Conservation (phyloP, 53 echinoderm and acorn worm species). For the Stichopus horrens region DNA sequence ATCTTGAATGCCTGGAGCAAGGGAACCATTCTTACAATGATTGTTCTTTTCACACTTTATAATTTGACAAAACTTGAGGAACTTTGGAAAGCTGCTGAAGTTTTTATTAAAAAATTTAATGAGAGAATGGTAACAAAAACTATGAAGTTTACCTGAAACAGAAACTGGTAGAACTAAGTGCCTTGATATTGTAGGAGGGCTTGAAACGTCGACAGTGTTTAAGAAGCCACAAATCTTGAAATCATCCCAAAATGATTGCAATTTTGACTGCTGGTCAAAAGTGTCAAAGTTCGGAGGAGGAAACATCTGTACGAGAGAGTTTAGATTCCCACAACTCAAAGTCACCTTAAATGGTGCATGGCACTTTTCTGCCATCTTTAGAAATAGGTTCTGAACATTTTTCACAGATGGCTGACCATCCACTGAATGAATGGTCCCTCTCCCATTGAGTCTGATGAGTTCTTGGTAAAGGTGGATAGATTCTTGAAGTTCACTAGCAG, state of each 20-base stretch:
- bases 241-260: constrained; percentile 35
- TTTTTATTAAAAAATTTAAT: no score
- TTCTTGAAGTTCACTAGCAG: constrained; percentile 69
- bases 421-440: constrained; percentile 62
- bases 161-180: constrained; percentile 78
- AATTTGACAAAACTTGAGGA: no score
- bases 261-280: constrained; percentile 28
- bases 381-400: constrained; percentile 73
- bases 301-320: constrained; percentile 80
- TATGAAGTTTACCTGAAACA: not conserved
- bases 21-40: no score
- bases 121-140: no score
- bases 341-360: constrained; percentile 65
- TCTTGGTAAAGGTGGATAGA: constrained; percentile 65
- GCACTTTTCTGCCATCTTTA: constrained; percentile 67
- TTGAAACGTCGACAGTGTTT: constrained; percentile 77
- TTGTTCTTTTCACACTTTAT: no score
- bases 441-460: constrained; percentile 68
- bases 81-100: no score
- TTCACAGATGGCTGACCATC: constrained; percentile 64
- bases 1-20: no score
- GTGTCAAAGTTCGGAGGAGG: constrained; percentile 65
- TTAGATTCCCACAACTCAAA: constrained; percentile 79
- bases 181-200: constrained; percentile 83
- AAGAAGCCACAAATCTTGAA: constrained; percentile 83